Evolutionary conservation across 2,113 vertebrate species (phyloP), one percentile per base, ranked within the genome.

Genomic region (Pampusana beccarii): DNA sequence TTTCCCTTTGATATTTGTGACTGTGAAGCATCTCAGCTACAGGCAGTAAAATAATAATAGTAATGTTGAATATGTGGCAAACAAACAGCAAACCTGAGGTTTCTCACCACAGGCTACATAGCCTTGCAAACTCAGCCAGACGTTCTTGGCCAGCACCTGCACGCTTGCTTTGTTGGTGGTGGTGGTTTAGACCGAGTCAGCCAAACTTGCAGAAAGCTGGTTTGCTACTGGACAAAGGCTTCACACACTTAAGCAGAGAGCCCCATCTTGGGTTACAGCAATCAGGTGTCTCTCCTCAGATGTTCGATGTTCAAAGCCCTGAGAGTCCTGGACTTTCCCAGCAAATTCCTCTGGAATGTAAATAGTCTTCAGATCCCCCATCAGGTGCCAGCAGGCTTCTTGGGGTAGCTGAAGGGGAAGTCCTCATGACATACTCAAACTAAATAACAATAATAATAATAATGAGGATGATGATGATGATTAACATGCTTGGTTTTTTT

Each of bases 241-340:
- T 85, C 88, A 91, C 58, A 88, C 20, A 7, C 66, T 87, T 71
- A 19, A 70, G 81, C 51, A 69, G 57, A 88, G 65, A 75, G n/a
- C 17, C n/a, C 28, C 58, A 13, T 60, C 92, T 95, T 75, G 0
- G 23, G 29, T 90, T 95, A 89, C 13, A 0, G 62, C 60, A 92
- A 15, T 91, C 78, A 71, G 57, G 48, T 58, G 1, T 95, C 97
- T 97, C 88, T 92, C 93, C 94, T 89, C 88, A 97, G 95, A 97
- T 90, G 73, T 93, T 81, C 34, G 38, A 89, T 96, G 96, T 97
- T 96, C 93, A 95, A 96, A 98, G 95, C 74, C 79, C 67, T 24
- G 72, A 96, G 93, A 96, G 82, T 96, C 96, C 97, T 97, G 97
- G 97, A 98, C 95, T 97, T 98, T 97, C 97, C 97, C 98, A 97